Evolutionary conservation across 2,113 vertebrate species (phyloP), one percentile per base, ranked within the genome.

Genomic region (Camelus dromedarius): DNA sequence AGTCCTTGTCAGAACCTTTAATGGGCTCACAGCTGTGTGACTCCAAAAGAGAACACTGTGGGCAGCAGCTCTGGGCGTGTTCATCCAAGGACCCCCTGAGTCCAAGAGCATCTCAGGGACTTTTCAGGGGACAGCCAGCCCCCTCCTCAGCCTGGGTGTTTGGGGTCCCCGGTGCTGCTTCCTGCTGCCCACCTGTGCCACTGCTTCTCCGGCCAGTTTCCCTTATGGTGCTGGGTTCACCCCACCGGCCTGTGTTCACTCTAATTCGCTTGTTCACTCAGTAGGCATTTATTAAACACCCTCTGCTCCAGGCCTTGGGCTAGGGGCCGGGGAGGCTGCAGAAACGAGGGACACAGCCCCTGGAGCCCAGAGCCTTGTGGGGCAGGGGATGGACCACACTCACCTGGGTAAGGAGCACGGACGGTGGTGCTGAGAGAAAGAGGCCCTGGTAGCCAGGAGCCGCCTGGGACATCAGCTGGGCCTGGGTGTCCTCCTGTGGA

Each of bases 1-100:
- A 64, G 84, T n/a, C 67, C 85, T 72, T 70, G 75, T 90, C 89
- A 81, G 92, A 54, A 76, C 73, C 83, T 73, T 48, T 26, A 15
- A 2, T 1, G 6, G 58, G 38, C 26, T 88, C 32, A 32, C 12
- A 8, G 2, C 35, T 38, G 46, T 8, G 5, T 16, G 30, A 42
- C 67, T 66, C 62, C 32, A 24, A 32, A 24, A 19, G 20, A 54
- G 22, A 67, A 32, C 1, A 5, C 18, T 2, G 75, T 14, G 30
- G 28, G 28, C 35, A 18, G 22, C 52, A 11, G 52, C 52, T 4
- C 15, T 42, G 46, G 20, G 22, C 0, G 1, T 3, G 16, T 48
- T 2, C 77, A 20, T 22, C 35, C 32, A 15, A 46, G 60, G 18
- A 24, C n/a, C 70, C 26, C 46, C 42, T 24, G 70, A 52, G 66